Base-by-base conservation (phyloP, 2,113 vertebrate species). In the Phycodurus eques region DNA sequence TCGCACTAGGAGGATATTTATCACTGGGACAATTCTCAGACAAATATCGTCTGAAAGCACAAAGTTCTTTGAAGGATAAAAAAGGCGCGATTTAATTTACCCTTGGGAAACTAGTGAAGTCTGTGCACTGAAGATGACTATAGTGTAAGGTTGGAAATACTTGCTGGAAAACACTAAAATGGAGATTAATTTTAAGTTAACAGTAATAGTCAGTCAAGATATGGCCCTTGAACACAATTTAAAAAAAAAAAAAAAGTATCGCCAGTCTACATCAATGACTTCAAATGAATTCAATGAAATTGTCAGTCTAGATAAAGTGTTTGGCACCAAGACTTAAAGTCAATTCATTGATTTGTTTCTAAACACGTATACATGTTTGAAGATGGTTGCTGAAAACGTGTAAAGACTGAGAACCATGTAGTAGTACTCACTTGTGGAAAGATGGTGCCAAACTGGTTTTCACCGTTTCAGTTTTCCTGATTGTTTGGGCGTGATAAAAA, bases 21-120 rank as follows among this genome's bases (percentile, higher is more conserved):
- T 88, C 79, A 87, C 74, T 14, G 33, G 56, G 64, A 72, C 44
- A 56, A 70, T 66, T 22, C 42, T 66, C 47, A 80, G 81, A 80
- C 77, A 88, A 72, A 82, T 81, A 81, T 79, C 75, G 66, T 68
- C 79, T 83, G 61, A 82, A 81, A 80, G 76, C 72, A 84, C 67
- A 86, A 82, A 79, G 22, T 66, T 78, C 59, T 43, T 68, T 54
- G 56, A 60, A 71, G 67, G 63, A 71, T 44, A 47, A 61, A 67
- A 77, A 79, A 79, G 71, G 69, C 74, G 74, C 77, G 67, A 79
- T 68, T 71, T 63, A 87, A 80, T 82, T 78, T 66, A 47, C 42
- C 44, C 64, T 47, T 46, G 7, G n/a, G 44, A 46, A 47, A 17
- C n/a, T 42, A 42, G 9, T 39, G 33, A 35, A 46, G 11, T 17